Conservation (phyloP, 2,113 vertebrate species). For the rabbit (Oryctolagus cuniculus) region mOryCun1.1 NC_091440.1:119643001-119643500, state of each 20-base stretch:
- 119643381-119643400: not conserved
- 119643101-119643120: not conserved
- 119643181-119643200: not conserved
- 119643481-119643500: not conserved
- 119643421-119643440: not conserved
- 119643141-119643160: not conserved
- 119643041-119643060: no score
- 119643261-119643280: not conserved
- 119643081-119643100: not conserved
- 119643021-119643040: no score
- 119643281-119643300: not conserved
- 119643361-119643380: not conserved
- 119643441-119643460: not conserved
- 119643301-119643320: not conserved
- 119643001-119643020: no score
- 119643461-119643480: not conserved
- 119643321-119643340: not conserved
- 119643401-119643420: not conserved
- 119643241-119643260: not conserved
- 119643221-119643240: not conserved
- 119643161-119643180: not conserved
- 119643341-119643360: not conserved
- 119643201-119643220: not conserved
- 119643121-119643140: not conserved
- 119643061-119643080: not conserved